phyloP scores from a whole-genome alignment of 2,113 vertebrate genomes.

The Perca flavescens region DNA sequence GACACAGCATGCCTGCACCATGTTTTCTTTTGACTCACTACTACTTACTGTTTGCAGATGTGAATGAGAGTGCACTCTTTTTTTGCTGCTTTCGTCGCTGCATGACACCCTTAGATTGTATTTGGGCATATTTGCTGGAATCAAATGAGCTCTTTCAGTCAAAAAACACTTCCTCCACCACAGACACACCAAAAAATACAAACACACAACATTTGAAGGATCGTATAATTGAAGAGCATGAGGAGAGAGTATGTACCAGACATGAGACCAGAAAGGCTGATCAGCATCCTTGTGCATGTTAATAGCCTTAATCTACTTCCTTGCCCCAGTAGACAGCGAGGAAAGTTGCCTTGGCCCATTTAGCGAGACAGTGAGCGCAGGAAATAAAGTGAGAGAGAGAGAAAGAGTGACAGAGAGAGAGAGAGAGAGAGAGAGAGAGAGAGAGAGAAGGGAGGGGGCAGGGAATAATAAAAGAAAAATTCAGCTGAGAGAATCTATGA shows the following conservation, averaged over 20 bases:
- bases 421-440: neutral
- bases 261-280: conserved; percentile 50
- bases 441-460: conserved; percentile 18
- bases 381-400: conserved; percentile 36
- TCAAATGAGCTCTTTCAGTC: conserved; percentile 57
- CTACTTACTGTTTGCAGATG: conserved; percentile 56
- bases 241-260: conserved; percentile 41
- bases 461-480: conserved; percentile 58
- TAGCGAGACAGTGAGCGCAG: conserved; percentile 48
- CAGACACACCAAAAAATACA: conserved; percentile 29
- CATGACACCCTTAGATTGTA: conserved; percentile 49
- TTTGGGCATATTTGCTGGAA: conserved; percentile 55
- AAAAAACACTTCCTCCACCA: conserved; percentile 23
- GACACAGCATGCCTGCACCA: conserved; percentile 57
- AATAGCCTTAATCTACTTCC: conserved; percentile 75
- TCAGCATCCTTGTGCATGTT: conserved; percentile 67
- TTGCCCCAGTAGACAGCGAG: conserved; percentile 55
- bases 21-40: conserved; percentile 46
- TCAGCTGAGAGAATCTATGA: conserved; percentile 66
- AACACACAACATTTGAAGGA: conserved; percentile 2
- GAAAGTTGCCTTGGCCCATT: conserved; percentile 77
- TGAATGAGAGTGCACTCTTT: conserved; percentile 23
- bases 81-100: conserved; percentile 43
- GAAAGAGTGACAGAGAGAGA: neutral
- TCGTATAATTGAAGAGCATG: conserved; percentile 16